These are phyloP conservation scores for Allygus modestus DNA, from an alignment of 2,888 invertebrate genomes.

Conservation along the genomic window DNA sequence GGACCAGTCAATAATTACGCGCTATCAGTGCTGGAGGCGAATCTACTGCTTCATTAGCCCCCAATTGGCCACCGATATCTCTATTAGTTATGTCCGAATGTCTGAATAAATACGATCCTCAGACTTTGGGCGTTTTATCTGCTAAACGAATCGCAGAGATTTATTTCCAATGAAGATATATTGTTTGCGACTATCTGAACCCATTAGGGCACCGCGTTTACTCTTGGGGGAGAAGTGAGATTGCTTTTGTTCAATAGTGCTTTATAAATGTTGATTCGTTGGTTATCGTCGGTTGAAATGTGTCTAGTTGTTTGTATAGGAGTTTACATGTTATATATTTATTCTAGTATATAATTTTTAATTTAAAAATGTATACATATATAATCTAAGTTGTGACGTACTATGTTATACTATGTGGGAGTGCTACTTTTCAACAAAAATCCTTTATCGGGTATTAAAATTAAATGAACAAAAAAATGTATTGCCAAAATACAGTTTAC, in stretches of 20 bases:
- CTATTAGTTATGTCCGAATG: constrained; percentile 30
- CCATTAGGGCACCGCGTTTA: constrained; percentile 30
- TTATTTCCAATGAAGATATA: constrained; percentile 42
- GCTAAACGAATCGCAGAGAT: constrained; percentile 30
- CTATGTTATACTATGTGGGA: too few species aligned
- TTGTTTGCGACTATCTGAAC: constrained; percentile 25
- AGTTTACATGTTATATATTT: too few species aligned
- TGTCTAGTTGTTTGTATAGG: neutral
- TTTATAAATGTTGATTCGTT: constrained; percentile 23
- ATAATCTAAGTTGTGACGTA: too few species aligned
- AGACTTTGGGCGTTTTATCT: constrained; percentile 34
- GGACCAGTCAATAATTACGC: constrained; percentile 40
- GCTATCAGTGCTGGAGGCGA: constrained; percentile 4
- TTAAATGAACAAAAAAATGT: too few species aligned
- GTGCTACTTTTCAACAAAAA: too few species aligned
- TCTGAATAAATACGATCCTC: constrained; percentile 36
- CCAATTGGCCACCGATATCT: constrained; percentile 46
- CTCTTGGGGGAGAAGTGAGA: neutral
- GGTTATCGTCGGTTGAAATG: neutral
- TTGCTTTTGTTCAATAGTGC: neutral
- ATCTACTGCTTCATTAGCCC: constrained; percentile 49
- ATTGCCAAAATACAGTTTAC: too few species aligned
- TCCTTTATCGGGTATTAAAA: too few species aligned
- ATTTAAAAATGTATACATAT: too few species aligned
- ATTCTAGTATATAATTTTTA: too few species aligned